A percentile compares a stretch with the other conserved stretches of the same genome.
Evolutionary conservation across 2,888 invertebrate genomes (phyloP).

Genomic region (Xanthia togata): DNA sequence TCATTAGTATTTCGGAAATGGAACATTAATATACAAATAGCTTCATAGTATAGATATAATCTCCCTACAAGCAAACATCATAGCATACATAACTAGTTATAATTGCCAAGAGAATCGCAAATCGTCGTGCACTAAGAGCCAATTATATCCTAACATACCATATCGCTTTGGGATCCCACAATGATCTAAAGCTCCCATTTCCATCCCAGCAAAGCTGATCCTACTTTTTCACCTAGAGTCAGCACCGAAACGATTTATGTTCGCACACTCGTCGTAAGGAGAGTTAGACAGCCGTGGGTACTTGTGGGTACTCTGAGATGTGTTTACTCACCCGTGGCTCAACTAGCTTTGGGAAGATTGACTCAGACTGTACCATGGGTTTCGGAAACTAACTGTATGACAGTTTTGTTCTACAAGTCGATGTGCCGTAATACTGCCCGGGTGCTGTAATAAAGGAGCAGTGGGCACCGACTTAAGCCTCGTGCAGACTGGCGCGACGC

Average conservation of each 20-base stretch:
- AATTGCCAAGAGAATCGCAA: slow-evolving; percentile 29
- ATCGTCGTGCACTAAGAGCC: slow-evolving; percentile 14
- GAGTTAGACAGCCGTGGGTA: slow-evolving; percentile 54
- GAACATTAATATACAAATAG: background rate
- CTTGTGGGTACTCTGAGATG: slow-evolving; percentile 56
- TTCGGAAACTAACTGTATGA: background rate
- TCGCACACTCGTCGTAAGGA: slow-evolving; percentile 32
- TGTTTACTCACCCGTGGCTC: slow-evolving; percentile 73
- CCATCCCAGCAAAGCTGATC: slow-evolving; percentile 4
- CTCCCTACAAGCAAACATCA: background rate
- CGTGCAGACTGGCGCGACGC: too few species aligned
- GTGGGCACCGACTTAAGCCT: too few species aligned
- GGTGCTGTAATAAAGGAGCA: too few species aligned
- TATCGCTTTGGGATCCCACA: slow-evolving; percentile 13
- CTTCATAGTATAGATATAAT: background rate
- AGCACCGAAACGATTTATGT: slow-evolving; percentile 57
- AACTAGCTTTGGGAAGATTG: slow-evolving; percentile 71
- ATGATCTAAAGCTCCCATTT: background rate
- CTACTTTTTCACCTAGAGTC: slow-evolving; percentile 42
- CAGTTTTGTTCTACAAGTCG: too few species aligned
- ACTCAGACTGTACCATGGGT: slow-evolving; percentile 54
- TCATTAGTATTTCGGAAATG: background rate
- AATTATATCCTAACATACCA: slow-evolving; percentile 19
- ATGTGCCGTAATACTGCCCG: too few species aligned
- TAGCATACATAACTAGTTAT: background rate